These are phyloP conservation scores for Polypterus bichir DNA, from an alignment of 2,113 vertebrate genomes.

Conservation along the genomic window DNA sequence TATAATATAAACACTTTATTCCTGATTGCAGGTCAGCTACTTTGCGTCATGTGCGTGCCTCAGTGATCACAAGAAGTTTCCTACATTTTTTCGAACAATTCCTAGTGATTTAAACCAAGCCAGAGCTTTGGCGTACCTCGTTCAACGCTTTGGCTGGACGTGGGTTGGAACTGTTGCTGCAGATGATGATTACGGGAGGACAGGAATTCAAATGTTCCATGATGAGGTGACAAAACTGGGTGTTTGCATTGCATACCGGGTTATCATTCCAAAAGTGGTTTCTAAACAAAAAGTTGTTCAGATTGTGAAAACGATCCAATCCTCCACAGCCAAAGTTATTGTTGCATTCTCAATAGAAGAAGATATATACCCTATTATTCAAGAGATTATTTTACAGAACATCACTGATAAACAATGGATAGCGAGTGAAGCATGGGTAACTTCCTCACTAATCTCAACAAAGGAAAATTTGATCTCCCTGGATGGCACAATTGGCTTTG, in stretches of 20 bases:
- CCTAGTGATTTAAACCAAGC: conserved; percentile 8
- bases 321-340: conserved; percentile 4
- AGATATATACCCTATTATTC: background rate
- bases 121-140: conserved; percentile 4
- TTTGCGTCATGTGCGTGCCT: conserved; percentile 3
- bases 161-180: conserved; percentile 7
- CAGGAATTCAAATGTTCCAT: conserved; percentile 2
- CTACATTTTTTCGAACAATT: conserved; percentile 9
- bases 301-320: conserved; percentile 1
- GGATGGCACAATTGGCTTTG: conserved; percentile 10
- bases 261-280: background rate
- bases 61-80: conserved; percentile 8
- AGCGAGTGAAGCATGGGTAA: conserved; percentile 13
- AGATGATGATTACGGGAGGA: conserved; percentile 12
- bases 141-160: conserved; percentile 12
- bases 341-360: conserved; percentile 3
- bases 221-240: conserved; percentile 2
- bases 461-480: conserved; percentile 1
- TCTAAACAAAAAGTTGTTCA: background rate
- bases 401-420: conserved; percentile 6
- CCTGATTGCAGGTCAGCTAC: conserved; percentile 2
- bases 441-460: background rate
- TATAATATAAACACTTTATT: too few relatives aligned
- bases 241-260: conserved; percentile 3
- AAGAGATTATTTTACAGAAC: conserved; percentile 5